Conservation (phyloP, 2,113 vertebrate genomes). For the Nothobranchius kuhntae region DNA sequence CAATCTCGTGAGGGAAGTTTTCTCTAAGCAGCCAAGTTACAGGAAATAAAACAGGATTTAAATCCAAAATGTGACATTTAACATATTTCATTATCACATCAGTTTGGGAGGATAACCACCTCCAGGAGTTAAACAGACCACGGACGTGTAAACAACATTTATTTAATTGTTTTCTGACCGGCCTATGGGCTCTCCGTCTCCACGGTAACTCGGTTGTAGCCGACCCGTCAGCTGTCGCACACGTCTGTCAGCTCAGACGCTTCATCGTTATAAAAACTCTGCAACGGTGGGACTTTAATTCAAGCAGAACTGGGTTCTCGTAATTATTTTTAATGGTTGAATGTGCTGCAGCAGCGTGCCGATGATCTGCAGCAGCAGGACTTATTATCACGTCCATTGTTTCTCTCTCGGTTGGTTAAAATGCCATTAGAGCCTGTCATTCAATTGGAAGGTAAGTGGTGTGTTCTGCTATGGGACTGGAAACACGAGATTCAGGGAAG, state of each 20-base stretch:
- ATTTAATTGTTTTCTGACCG: neutral
- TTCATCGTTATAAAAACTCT: constrained; percentile 31
- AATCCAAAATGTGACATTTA: too few species aligned
- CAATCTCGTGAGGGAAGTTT: too few species aligned
- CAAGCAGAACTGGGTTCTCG: constrained; percentile 22
- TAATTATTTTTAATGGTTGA: constrained; percentile 49
- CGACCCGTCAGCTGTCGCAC: constrained; percentile 17
- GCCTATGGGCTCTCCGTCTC: constrained; percentile 1
- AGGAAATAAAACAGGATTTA: too few species aligned
- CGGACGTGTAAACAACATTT: constrained; percentile 5
- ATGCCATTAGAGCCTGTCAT: constrained; percentile 52
- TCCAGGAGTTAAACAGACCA: neutral
- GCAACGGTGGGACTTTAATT: constrained; percentile 36
- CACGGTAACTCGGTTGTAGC: neutral
- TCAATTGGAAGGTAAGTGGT: constrained; percentile 38
- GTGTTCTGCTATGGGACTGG: constrained; percentile 10
- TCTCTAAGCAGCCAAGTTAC: too few species aligned
- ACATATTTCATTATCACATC: constrained; percentile 8
- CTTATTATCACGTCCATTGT: constrained; percentile 46
- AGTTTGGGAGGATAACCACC: constrained; percentile 7
- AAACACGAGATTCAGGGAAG: constrained; percentile 22
- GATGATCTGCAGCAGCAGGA: constrained; percentile 41
- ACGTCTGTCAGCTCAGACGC: constrained; percentile 23
- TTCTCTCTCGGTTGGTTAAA: constrained; percentile 32
- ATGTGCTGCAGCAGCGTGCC: constrained; percentile 22